Base-by-base conservation (phyloP, 2,888 invertebrate species). In the Sisyra nigra region DNA sequence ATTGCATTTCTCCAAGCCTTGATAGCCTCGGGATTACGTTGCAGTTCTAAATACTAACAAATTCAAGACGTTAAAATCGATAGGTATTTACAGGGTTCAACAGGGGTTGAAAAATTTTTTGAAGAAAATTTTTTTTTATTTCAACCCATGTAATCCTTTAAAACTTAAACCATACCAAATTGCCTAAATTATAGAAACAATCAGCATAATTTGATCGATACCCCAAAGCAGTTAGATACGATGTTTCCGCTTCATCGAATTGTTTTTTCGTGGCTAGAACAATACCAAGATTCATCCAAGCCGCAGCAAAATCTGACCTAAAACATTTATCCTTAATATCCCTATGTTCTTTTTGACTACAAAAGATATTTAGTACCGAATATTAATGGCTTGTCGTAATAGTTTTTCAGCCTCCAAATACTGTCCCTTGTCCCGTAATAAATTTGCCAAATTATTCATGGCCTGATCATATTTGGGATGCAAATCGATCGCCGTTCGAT, bases 241-340 rank as follows among this genome's bases (percentile, higher is more conserved):
- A 85, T 13, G 59, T 56, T 55, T 86, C 74, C 0, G 94, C 83
- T 54, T 83, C 79, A 2, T 69, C 59, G 47, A 73, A 73, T 46
- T 80, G 73, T 50, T 78, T 74, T 40, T 79, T 66, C 32, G 77
- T 74, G 1, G 89, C 80, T 49, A 91, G 71, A 24, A 93, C 86
- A 51, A 96, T 94, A 11, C 94, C 96, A 42, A 96, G 68, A 65
- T 97, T 97, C 94, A 96, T 96, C 94, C 94, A 97, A 0, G 94
- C 96, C 0, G 92, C 84, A 2, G 94, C 84, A 66, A 94, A 96
- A 57, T 86, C 82, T 29, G 80, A 69, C 53, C 87, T 85, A 57
- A 10, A 14, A 24, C 3, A 5, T 24, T 3, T 24, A 7, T 24
- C 24, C 7, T 5, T 7, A 24, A 24, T 24, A n/a, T n/a, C n/a